These are phyloP conservation scores for Cybosia mesomella DNA, from an alignment of 2,888 invertebrate species.

Conservation along the genomic window DNA sequence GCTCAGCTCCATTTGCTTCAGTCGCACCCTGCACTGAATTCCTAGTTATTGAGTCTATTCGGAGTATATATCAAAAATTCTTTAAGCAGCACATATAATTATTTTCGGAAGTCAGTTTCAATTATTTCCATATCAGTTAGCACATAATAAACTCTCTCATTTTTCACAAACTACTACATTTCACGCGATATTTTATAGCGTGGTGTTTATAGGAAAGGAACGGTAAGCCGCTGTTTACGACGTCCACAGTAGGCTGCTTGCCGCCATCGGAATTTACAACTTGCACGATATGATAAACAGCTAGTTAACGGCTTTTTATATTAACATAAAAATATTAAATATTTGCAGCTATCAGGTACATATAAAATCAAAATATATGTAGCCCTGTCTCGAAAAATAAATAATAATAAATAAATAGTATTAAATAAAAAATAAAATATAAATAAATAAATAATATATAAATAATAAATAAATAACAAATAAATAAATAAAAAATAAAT, in stretches of 20 bases:
- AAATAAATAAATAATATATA: too few species aligned
- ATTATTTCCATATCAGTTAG: constrained; percentile 11
- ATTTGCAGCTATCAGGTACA: constrained; percentile 6
- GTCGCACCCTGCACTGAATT: too few species aligned
- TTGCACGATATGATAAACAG: constrained; percentile 33
- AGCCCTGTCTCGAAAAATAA: neutral
- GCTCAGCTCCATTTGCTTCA: too few species aligned
- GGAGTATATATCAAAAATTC: neutral
- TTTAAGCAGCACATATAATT: neutral
- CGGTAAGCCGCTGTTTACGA: constrained; percentile 38
- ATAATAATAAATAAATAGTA: too few species aligned
- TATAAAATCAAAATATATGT: neutral
- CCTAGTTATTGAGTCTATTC: neutral
- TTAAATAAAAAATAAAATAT: too few species aligned
- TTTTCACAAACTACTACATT: constrained; percentile 16
- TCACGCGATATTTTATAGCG: constrained; percentile 28
- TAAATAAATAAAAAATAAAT: too few species aligned
- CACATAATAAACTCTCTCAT: constrained; percentile 8
- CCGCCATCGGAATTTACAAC: constrained; percentile 40
- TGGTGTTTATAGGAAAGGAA: constrained; percentile 31
- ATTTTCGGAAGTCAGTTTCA: neutral
- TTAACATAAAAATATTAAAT: constrained; percentile 31
- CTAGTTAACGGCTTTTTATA: constrained; percentile 33
- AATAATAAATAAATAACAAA: too few species aligned
- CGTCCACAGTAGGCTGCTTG: constrained; percentile 22